Conservation (phyloP, 2,113 vertebrate species). For the Lasiurus borealis region DNA sequence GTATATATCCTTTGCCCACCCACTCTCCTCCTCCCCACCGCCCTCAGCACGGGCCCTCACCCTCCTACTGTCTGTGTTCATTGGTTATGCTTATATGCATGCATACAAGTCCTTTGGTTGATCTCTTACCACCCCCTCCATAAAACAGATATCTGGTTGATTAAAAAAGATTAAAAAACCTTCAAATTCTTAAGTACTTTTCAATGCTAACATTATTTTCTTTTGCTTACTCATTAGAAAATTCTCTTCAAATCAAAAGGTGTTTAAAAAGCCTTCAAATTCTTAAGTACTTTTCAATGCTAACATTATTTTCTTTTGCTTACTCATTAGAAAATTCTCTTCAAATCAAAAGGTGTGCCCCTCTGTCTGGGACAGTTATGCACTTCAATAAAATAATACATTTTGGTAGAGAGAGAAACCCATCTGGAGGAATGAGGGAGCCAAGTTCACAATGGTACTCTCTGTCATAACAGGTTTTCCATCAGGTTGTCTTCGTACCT, state of each 20-base stretch:
- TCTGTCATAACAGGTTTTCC: neutral
- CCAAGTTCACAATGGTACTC: neutral
- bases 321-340: constrained; percentile 44
- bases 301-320: constrained; percentile 12
- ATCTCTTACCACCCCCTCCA: neutral
- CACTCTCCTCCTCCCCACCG: fast-evolving
- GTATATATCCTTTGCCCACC: too few species aligned
- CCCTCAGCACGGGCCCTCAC: too few species aligned
- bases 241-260: constrained; percentile 52
- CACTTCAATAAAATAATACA: neutral
- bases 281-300: neutral
- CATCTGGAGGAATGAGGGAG: neutral
- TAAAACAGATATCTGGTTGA: neutral
- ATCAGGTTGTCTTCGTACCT: neutral
- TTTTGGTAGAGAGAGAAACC: neutral
- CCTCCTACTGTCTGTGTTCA: too few species aligned
- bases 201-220: neutral
- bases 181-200: constrained; percentile 7
- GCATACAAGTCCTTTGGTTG: too few species aligned
- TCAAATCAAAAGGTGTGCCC: neutral
- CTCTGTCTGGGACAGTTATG: neutral
- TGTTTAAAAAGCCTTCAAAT: constrained; percentile 17
- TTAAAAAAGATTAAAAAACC: neutral
- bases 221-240: constrained; percentile 8
- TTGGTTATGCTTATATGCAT: too few species aligned